These are phyloP conservation scores for Pygoscelis adeliae DNA, from an alignment of 2,113 vertebrate species.

Conservation along the genomic window DNA sequence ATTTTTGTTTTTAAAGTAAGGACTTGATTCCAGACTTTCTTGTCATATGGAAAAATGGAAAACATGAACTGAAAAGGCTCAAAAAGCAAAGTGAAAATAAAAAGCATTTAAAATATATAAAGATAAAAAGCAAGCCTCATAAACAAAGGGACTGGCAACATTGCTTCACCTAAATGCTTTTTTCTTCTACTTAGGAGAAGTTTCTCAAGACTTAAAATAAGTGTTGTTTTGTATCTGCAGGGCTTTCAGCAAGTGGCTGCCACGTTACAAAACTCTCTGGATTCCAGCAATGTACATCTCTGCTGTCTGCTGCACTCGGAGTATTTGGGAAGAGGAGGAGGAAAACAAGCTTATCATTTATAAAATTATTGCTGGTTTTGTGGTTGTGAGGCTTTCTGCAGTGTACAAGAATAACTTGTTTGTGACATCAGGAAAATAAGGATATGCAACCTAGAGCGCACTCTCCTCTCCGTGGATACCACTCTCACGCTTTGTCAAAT, in stretches of 20 bases:
- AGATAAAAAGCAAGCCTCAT: neutral
- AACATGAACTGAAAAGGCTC: constrained; percentile 5
- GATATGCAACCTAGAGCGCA: neutral
- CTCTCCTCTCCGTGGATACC: neutral
- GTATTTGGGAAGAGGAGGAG: constrained; percentile 13
- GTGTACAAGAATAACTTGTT: constrained; percentile 26
- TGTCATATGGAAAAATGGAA: neutral
- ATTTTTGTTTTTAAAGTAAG: constrained; percentile 23
- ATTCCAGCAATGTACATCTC: constrained; percentile 48
- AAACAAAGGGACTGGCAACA: constrained; percentile 16
- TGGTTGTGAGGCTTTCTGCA: constrained; percentile 26
- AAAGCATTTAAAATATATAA: constrained; percentile 15
- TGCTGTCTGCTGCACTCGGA: neutral
- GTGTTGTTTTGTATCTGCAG: constrained; percentile 44
- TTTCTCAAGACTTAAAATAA: constrained; percentile 60
- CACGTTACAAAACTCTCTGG: constrained; percentile 28
- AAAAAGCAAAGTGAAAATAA: neutral
- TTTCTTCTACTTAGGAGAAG: constrained; percentile 23
- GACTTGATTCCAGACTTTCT: constrained; percentile 14
- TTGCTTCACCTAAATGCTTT: constrained; percentile 52
- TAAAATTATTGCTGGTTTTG: constrained; percentile 57
- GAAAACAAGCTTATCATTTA: constrained; percentile 57
- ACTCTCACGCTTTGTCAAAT: neutral
- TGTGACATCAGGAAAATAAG: neutral
- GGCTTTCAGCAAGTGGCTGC: constrained; percentile 39